These are phyloP conservation scores for Drosophila grimshawi DNA, from an alignment of 1,140 invertebrate genomes.

Conservation along the genomic window DNA sequence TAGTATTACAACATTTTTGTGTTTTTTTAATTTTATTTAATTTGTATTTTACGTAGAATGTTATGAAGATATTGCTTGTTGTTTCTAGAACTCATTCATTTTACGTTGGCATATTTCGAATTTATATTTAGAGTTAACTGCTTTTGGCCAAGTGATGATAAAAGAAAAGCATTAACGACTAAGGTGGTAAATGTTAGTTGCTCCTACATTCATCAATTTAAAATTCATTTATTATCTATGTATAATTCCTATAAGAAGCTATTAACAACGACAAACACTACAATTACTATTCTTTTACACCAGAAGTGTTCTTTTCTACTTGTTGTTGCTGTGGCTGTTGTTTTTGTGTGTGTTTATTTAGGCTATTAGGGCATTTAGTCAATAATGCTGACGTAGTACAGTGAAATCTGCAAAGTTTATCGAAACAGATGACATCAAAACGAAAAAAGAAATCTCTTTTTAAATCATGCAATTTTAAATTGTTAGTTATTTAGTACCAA, in stretches of 20 bases:
- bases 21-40: neutral
- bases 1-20: conserved; percentile 22
- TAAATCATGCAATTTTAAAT: too few relatives aligned
- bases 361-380: conserved; percentile 8
- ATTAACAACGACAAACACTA: conserved; percentile 73
- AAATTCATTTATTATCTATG: neutral
- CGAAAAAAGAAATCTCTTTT: too few relatives aligned
- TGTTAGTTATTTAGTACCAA: too few relatives aligned
- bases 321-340: conserved; percentile 26
- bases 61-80: conserved; percentile 45
- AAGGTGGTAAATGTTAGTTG: conserved; percentile 30
- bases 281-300: conserved; percentile 62
- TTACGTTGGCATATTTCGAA: conserved; percentile 50
- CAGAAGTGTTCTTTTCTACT: conserved; percentile 56
- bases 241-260: conserved; percentile 58
- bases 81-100: conserved; percentile 39
- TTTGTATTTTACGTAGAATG: conserved; percentile 42
- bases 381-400: conserved; percentile 31
- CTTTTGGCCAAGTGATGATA: conserved; percentile 42
- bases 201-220: neutral
- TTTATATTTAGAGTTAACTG: conserved; percentile 35
- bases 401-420: conserved; percentile 17
- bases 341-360: neutral
- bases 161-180: conserved; percentile 21
- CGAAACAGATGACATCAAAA: too few relatives aligned